Evolutionary conservation across 2,797 vertebrate species (phyloP).

Genomic region (Malurus splendens): DNA sequence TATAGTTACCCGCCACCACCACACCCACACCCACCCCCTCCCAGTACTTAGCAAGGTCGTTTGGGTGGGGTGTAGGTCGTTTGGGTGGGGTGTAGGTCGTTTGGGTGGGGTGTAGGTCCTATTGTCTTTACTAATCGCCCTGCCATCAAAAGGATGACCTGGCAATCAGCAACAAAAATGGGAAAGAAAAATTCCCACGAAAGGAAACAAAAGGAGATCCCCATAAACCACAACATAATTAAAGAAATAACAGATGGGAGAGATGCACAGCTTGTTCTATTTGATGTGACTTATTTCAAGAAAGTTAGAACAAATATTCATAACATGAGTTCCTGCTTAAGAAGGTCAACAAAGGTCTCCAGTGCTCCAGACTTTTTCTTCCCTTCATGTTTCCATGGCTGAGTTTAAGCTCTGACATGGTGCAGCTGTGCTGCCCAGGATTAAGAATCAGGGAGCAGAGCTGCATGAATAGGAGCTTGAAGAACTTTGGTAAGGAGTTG

Average conservation of each 20-base stretch:
- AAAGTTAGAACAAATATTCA: background rate
- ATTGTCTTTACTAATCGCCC: no score
- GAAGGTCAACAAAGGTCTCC: background rate
- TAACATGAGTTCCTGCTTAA: background rate
- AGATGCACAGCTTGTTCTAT: background rate
- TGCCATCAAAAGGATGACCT: no score
- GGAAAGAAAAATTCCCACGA: no score
- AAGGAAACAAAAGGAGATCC: no score
- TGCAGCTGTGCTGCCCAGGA: background rate
- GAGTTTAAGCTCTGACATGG: background rate
- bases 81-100: no score
- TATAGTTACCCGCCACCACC: no score
- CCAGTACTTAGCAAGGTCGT: no score
- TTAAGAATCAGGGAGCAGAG: background rate
- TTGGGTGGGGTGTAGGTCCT: no score
- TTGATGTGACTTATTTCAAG: background rate
- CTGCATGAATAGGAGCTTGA: background rate
- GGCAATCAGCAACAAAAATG: no score
- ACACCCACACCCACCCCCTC: no score
- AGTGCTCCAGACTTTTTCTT: background rate
- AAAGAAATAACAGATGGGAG: background rate
- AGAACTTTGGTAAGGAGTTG: background rate
- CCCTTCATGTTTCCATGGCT: background rate
- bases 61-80: no score
- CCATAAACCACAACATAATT: no score